phyloP scores from a whole-genome alignment of 2,113 vertebrate species.

The Noturus placidus region DNA sequence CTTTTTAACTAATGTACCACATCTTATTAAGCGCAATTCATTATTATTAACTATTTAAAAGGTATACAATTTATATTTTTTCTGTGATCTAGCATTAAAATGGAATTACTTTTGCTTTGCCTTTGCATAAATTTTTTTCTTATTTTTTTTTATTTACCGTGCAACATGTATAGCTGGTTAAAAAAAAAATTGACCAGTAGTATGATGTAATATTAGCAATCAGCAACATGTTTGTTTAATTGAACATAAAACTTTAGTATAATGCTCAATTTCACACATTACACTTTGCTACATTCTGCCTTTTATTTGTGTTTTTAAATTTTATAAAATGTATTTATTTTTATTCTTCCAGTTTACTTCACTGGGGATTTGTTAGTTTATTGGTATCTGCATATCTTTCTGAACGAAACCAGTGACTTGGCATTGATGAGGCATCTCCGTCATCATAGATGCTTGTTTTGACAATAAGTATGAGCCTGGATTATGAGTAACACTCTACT shows the following conservation, averaged over 20 bases:
- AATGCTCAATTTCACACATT: neutral
- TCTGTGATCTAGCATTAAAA: neutral
- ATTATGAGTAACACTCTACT: neutral
- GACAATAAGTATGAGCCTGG: neutral
- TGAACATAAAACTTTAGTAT: neutral
- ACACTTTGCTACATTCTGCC: neutral
- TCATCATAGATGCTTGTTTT: neutral
- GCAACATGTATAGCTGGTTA: neutral
- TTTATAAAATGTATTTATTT: neutral
- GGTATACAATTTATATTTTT: neutral
- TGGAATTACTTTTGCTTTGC: neutral
- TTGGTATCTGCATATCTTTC: neutral
- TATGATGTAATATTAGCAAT: neutral
- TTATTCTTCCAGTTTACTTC: neutral
- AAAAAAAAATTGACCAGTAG: neutral
- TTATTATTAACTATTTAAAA: neutral
- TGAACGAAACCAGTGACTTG: neutral
- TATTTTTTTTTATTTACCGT: neutral
- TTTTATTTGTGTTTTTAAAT: neutral
- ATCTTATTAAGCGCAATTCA: neutral
- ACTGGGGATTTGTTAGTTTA: neutral
- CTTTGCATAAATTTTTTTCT: neutral
- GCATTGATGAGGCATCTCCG: neutral
- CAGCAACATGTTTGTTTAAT: neutral
- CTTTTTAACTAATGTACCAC: neutral